Base-by-base conservation (phyloP, 2,797 vertebrate genomes). In the Anguilla pacifica region DNA sequence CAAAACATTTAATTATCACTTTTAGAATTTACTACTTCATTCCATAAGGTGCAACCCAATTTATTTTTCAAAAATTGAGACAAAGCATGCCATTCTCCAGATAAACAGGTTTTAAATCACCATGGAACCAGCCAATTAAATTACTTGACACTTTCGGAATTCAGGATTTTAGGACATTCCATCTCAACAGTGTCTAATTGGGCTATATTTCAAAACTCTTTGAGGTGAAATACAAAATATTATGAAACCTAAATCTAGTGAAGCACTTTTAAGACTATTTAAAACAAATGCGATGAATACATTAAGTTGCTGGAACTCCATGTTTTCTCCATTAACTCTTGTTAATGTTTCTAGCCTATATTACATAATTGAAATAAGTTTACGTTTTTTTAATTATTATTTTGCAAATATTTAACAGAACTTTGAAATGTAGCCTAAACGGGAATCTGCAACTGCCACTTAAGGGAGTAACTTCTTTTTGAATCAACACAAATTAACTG, bases 391-490 rank as follows among this genome's bases (percentile, higher is more conserved):
- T 95, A 95, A n/a, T 72, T 79, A 79, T 79, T 79, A 95, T 95
- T 94, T 72, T 88, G 92, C 94, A 96, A 95, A 94, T 95, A 96
- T 96, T 96, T 90, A 92, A 95, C 94, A 96, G 96, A 98, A 99
- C 99, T 99, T 99, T 99, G 98, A 99, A 99, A 99, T 99, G 98
- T 98, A 99, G 98, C 98, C 98, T 99, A 98, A 85, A 97, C 98
- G 97, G 98, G 97, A 98, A 97, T 98, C 97, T 98, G 98, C 97
- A 98, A 99, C 98, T 98, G 97, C 96, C 97, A 96, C 96, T 97
- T 96, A 91, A 97, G 94, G 96, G 61, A 86, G 93, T 94, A 92
- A 94, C 91, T 53, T 95, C 94, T 93, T 89, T 91, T 87, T 89
- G 94, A 93, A 93, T 93, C 92, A 94, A 95, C 93, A 95, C 95